Evolutionary conservation across 2,888 invertebrate species (phyloP).

Genomic region (Teleiodes luculella): DNA sequence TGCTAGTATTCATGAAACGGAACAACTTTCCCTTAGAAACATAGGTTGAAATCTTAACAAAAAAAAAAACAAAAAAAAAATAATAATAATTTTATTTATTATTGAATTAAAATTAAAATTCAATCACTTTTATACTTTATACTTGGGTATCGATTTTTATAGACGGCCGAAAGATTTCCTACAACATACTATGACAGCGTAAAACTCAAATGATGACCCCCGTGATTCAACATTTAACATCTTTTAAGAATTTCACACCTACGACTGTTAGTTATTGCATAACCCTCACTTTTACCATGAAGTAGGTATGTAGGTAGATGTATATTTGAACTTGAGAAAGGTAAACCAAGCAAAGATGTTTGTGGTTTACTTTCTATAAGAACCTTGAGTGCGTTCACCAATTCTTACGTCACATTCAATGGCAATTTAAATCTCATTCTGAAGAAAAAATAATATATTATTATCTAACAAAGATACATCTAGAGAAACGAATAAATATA

Average conservation of each 20-base stretch:
- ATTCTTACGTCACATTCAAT: constrained; percentile 11
- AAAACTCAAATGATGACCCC: not conserved
- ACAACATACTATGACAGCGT: not conserved
- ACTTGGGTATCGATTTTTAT: no score
- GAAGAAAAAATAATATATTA: constrained; percentile 1
- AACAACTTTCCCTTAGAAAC: no score
- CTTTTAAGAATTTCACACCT: constrained; percentile 5
- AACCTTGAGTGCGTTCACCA: constrained; percentile 36
- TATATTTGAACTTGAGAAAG: constrained; percentile 12
- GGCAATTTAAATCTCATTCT: constrained; percentile 8
- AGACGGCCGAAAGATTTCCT: no score
- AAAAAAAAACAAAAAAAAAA: no score
- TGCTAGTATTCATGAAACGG: no score
- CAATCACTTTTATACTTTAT: no score
- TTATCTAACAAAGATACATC: not conserved
- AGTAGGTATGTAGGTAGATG: not conserved
- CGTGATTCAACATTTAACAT: not conserved
- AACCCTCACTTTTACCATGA: not conserved
- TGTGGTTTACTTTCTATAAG: constrained; percentile 31
- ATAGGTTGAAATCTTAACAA: no score
- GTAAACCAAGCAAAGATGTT: constrained; percentile 1
- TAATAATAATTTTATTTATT: no score
- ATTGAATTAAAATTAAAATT: no score
- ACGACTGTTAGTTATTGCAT: not conserved
- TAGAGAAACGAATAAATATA: not conserved